These are phyloP conservation scores for Stictonetta naevosa DNA, from an alignment of 2,113 vertebrate species.

Conservation along the genomic window DNA sequence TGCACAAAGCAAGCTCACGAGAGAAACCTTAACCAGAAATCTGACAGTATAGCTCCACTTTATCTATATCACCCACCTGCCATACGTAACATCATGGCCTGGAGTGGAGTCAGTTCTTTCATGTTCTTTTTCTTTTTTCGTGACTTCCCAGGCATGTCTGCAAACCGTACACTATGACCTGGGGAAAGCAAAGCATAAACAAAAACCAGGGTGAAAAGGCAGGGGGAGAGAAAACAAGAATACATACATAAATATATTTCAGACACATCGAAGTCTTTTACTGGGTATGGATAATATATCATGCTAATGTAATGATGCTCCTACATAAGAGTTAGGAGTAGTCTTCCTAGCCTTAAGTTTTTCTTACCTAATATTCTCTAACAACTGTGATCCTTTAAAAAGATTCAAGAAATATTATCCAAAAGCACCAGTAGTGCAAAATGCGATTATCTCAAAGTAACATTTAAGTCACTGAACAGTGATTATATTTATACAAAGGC, in stretches of 20 bases:
- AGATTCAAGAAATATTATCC: not conserved
- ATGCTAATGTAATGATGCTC: not conserved
- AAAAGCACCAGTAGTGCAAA: not conserved
- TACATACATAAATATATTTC: not conserved
- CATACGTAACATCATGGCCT: conserved; percentile 99
- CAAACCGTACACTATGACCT: conserved; percentile 93
- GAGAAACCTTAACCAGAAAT: not conserved
- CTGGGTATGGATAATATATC: fast-evolving
- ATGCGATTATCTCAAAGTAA: not conserved
- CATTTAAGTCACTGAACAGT: not conserved
- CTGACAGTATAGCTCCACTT: not conserved
- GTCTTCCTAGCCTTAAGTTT: not conserved
- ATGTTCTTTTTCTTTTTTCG: conserved; percentile 91
- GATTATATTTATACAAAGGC: not conserved
- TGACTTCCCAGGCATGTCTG: conserved; percentile 87
- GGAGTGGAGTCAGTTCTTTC: conserved; percentile 94
- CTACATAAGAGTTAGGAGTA: not conserved
- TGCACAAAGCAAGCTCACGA: not conserved
- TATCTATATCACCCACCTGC: conserved; percentile 78
- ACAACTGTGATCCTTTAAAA: not conserved
- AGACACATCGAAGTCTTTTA: not conserved
- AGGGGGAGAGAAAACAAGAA: not conserved
- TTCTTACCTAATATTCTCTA: not conserved
- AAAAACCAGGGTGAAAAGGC: not conserved
- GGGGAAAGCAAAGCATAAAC: not conserved